phyloP scores from a whole-genome alignment of 2,888 invertebrate genomes.

The Cryptosula pallasiana region DNA sequence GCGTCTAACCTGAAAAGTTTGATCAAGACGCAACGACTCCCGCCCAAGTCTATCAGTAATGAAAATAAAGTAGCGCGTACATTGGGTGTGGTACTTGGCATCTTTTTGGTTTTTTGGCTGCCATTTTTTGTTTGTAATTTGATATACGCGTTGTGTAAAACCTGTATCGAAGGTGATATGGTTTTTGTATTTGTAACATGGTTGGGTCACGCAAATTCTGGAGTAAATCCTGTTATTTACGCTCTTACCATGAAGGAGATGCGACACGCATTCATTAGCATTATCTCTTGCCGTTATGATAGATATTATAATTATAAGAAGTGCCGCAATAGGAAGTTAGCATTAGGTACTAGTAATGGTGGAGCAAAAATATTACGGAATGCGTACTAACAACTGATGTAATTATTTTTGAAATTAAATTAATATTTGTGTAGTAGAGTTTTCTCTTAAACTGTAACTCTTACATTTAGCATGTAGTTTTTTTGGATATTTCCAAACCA shows the following conservation, averaged over 20 bases:
- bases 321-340: background rate
- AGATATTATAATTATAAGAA: conserved; percentile 29
- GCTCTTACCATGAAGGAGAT: conserved; percentile 98
- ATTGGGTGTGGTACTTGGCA: conserved; percentile 91
- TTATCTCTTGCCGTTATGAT: conserved; percentile 63
- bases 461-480: no score
- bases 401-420: no score
- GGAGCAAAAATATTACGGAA: no score
- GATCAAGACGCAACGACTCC: background rate
- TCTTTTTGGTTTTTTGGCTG: conserved; percentile 93
- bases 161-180: conserved; percentile 49
- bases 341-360: background rate
- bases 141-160: conserved; percentile 73
- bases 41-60: conserved; percentile 60
- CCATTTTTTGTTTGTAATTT: conserved; percentile 95
- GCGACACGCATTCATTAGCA: conserved; percentile 77
- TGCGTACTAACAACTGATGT: no score
- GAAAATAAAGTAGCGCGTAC: conserved; percentile 98
- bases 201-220: conserved; percentile 54
- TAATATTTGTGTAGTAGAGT: no score
- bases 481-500: no score
- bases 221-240: conserved; percentile 77
- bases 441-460: no score
- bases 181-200: conserved; percentile 51
- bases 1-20: background rate